A percentile compares a stretch with the other conserved stretches of the same genome.
Conservation (phyloP, 2,888 invertebrate species). For the Danaus chrysippus region DNA sequence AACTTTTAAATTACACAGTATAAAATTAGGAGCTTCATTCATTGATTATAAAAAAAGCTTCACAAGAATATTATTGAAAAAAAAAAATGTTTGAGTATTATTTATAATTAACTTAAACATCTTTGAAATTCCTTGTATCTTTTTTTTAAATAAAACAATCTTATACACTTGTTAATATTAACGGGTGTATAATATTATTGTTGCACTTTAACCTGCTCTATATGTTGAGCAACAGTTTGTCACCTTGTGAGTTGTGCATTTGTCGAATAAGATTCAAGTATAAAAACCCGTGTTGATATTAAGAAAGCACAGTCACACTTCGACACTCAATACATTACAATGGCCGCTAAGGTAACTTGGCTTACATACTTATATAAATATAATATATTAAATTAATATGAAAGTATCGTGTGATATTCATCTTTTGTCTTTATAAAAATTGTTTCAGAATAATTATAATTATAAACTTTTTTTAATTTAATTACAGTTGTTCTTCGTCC, state of each 20-base stretch:
- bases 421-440: background rate
- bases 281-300: background rate
- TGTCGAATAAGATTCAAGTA: background rate
- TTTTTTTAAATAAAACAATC: no score
- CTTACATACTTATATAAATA: background rate
- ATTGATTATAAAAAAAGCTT: no score
- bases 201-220: slow-evolving; percentile 16
- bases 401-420: no score
- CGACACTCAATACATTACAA: slow-evolving; percentile 7
- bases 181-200: background rate
- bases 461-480: background rate
- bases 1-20: no score
- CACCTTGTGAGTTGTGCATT: background rate
- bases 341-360: slow-evolving; percentile 12
- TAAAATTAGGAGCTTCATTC: no score
- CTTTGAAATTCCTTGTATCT: no score
- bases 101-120: no score
- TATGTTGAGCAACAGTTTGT: slow-evolving; percentile 33
- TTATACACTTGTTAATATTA: no score
- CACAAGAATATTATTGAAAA: no score
- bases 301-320: slow-evolving; percentile 4
- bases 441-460: no score
- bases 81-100: no score
- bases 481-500: slow-evolving; percentile 1
- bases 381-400: no score